These are phyloP conservation scores for Bilobella aurantiaca DNA, from an alignment of 1,140 invertebrate genomes.

Conservation along the genomic window DNA sequence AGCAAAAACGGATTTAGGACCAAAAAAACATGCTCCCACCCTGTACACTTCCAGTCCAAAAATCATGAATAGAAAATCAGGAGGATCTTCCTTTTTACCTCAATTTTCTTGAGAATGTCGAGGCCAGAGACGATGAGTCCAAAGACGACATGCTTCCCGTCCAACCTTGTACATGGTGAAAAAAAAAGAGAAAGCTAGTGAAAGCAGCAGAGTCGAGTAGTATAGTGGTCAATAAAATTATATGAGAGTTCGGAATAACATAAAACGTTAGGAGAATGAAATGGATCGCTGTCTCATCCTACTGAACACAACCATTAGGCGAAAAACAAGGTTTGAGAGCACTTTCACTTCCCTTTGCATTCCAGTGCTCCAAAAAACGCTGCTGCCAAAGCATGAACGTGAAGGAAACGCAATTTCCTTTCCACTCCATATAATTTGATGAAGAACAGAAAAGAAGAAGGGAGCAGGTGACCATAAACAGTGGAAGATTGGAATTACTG, in stretches of 20 bases:
- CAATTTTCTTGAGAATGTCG: conserved; percentile 82
- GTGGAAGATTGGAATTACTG: neutral
- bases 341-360: neutral
- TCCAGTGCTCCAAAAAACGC: no score
- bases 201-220: no score
- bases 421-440: conserved; percentile 20
- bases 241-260: neutral
- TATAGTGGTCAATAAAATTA: conserved; percentile 7
- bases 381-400: no score
- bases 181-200: conserved; percentile 14
- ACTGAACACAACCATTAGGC: neutral
- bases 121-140: conserved; percentile 82
- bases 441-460: conserved; percentile 8
- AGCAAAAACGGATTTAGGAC: no score
- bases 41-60: neutral
- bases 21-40: no score
- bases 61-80: conserved; percentile 8
- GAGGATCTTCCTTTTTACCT: conserved; percentile 42
- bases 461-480: neutral
- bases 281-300: neutral
- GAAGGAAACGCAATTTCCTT: conserved; percentile 12
- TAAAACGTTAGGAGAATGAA: conserved; percentile 2
- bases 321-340: neutral
- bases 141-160: conserved; percentile 88
- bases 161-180: conserved; percentile 58